Evolutionary conservation across 2,113 vertebrate species (phyloP).

Genomic region (Chaenogobius annularis): DNA sequence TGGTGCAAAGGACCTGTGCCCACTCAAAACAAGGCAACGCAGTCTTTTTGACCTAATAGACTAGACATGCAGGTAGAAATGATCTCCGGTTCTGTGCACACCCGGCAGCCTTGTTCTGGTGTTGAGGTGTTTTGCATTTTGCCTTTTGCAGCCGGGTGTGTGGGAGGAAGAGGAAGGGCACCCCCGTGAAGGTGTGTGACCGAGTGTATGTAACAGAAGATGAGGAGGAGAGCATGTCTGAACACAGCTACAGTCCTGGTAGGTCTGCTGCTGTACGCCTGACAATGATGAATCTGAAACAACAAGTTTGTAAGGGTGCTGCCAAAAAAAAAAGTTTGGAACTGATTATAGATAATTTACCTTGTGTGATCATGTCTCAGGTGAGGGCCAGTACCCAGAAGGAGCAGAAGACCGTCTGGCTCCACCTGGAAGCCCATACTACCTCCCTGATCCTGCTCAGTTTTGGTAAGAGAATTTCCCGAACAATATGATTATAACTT

Average conservation of each 20-base stretch:
- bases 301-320: not conserved
- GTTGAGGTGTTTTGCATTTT: not conserved
- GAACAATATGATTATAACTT: not conserved
- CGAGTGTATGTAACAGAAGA: constrained; percentile 79
- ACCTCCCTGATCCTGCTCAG: constrained; percentile 76
- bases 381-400: constrained; percentile 77
- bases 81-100: not conserved
- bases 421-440: constrained; percentile 76
- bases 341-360: not conserved
- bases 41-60: no score
- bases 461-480: constrained; percentile 68
- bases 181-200: constrained; percentile 80
- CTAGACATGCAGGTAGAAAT: no score
- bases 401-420: constrained; percentile 74
- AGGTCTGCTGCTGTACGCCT: constrained; percentile 8
- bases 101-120: not conserved
- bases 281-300: not conserved
- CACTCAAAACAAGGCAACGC: no score
- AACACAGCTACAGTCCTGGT: constrained; percentile 83
- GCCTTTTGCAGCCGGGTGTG: constrained; percentile 71
- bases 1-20: no score
- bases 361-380: constrained; percentile 39
- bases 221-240: constrained; percentile 82
- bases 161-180: constrained; percentile 80
- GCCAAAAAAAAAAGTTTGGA: not conserved